Evolutionary conservation across 2,797 vertebrate species (phyloP).

Genomic region (Xenops minutus): DNA sequence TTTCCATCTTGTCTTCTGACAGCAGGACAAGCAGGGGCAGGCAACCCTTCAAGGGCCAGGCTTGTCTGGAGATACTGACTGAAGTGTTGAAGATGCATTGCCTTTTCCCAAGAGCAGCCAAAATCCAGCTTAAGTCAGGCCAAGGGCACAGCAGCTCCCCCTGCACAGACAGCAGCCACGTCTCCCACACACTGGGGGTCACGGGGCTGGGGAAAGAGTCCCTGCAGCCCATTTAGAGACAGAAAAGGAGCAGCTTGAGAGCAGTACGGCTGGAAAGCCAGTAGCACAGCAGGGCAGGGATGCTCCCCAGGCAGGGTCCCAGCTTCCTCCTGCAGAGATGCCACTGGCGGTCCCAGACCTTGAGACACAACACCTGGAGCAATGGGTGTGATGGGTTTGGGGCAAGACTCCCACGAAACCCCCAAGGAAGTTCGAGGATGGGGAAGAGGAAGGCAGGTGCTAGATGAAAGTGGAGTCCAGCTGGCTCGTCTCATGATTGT

Average conservation of each 20-base stretch:
- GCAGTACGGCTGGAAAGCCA: neutral
- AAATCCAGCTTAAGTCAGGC: neutral
- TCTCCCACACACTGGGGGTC: neutral
- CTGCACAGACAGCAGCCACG: neutral
- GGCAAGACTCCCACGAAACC: neutral
- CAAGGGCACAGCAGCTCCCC: neutral
- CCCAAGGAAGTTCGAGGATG: accelerated
- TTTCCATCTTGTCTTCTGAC: neutral
- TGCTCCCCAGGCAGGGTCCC: neutral
- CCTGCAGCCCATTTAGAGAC: neutral
- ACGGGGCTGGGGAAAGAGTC: neutral
- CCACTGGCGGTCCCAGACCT: neutral
- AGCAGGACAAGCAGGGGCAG: neutral
- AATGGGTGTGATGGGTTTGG: neutral
- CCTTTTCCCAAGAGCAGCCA: neutral
- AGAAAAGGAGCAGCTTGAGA: neutral
- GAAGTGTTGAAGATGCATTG: neutral
- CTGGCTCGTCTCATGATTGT: slow-evolving; percentile 80
- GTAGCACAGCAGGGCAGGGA: neutral
- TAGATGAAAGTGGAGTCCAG: slow-evolving; percentile 97
- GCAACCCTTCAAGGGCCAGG: neutral
- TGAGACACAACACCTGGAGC: neutral
- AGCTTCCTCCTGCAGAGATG: neutral
- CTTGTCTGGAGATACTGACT: neutral
- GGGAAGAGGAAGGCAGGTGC: neutral